These are phyloP conservation scores for Cyprinodon variegatus DNA, from an alignment of 2,113 vertebrate species.

Conservation along the genomic window DNA sequence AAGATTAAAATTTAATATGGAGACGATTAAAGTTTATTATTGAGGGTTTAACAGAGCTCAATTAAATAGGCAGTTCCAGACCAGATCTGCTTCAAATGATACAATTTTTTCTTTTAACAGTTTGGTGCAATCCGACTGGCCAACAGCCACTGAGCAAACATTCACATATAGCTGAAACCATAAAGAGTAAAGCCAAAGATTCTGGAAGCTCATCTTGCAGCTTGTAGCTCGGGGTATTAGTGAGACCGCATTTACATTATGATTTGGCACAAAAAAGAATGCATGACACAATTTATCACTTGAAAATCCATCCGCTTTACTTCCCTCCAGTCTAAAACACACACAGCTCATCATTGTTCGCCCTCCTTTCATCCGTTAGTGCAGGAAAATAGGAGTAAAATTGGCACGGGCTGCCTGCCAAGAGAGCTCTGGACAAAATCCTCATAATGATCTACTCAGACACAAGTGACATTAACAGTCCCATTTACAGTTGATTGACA, in stretches of 20 bases:
- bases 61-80: neutral
- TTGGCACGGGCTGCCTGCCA: conserved; percentile 58
- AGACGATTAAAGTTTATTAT: too few species aligned
- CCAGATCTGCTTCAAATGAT: conserved; percentile 2
- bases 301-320: conserved; percentile 21
- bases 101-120: conserved; percentile 16
- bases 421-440: conserved; percentile 33
- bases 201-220: conserved; percentile 33
- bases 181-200: conserved; percentile 20
- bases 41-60: neutral
- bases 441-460: conserved; percentile 62
- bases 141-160: conserved; percentile 27
- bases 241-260: conserved; percentile 16
- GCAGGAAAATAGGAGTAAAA: conserved; percentile 47
- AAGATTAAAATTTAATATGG: too few species aligned
- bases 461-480: conserved; percentile 62
- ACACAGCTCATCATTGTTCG: conserved; percentile 25
- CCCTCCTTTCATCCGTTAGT: conserved; percentile 37
- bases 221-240: conserved; percentile 30
- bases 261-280: conserved; percentile 18
- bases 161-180: conserved; percentile 31
- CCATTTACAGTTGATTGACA: conserved; percentile 56
- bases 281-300: conserved; percentile 31
- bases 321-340: conserved; percentile 7
- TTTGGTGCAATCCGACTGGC: conserved; percentile 20